Percentiles rank a stretch among this genome's conserved stretches.
These are phyloP conservation scores for Zaprionus camerounensis DNA, from an alignment of 1,140 invertebrate genomes.

Conservation along the genomic window DNA sequence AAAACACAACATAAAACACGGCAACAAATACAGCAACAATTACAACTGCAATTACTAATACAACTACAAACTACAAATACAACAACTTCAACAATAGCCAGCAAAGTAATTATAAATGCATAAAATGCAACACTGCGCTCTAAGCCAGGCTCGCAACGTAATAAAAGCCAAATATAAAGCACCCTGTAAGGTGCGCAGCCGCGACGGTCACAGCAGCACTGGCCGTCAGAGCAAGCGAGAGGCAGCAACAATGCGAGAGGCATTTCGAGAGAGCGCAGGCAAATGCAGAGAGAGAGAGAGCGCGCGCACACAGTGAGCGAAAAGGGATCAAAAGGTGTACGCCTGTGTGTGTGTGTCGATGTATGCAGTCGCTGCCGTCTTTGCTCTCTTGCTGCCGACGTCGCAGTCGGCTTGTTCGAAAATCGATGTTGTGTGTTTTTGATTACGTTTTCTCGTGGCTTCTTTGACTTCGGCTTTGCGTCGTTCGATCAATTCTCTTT, in stretches of 20 bases:
- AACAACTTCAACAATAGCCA: slow-evolving; percentile 31
- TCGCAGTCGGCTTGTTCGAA: slow-evolving; percentile 63
- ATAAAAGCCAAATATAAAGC: slow-evolving; percentile 62
- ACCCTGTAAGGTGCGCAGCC: slow-evolving; percentile 61
- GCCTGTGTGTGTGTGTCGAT: slow-evolving; percentile 14
- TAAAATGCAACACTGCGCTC: slow-evolving; percentile 64
- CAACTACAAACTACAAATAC: slow-evolving; percentile 1
- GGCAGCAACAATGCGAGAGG: slow-evolving; percentile 32
- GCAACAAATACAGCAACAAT: slow-evolving; percentile 2
- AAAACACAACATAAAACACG: slow-evolving; percentile 1
- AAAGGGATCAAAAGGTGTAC: slow-evolving; percentile 76
- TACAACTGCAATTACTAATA: background rate
- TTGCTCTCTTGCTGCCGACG: slow-evolving; percentile 14
- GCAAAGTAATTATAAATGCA: slow-evolving; percentile 79
- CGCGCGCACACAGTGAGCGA: slow-evolving; percentile 40
- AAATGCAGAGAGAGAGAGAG: slow-evolving; percentile 14
- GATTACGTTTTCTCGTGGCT: slow-evolving; percentile 78
- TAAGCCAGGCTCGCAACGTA: slow-evolving; percentile 43
- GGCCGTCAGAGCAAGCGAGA: slow-evolving; percentile 35
- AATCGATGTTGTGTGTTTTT: slow-evolving; percentile 74
- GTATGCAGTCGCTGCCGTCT: slow-evolving; percentile 8
- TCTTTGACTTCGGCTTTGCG: slow-evolving; percentile 41
- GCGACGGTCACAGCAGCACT: slow-evolving; percentile 42
- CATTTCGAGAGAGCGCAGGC: slow-evolving; percentile 22
- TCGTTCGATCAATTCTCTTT: background rate